Evolutionary conservation across 2,113 vertebrate species (phyloP).

Genomic region (Lasiurus borealis): DNA sequence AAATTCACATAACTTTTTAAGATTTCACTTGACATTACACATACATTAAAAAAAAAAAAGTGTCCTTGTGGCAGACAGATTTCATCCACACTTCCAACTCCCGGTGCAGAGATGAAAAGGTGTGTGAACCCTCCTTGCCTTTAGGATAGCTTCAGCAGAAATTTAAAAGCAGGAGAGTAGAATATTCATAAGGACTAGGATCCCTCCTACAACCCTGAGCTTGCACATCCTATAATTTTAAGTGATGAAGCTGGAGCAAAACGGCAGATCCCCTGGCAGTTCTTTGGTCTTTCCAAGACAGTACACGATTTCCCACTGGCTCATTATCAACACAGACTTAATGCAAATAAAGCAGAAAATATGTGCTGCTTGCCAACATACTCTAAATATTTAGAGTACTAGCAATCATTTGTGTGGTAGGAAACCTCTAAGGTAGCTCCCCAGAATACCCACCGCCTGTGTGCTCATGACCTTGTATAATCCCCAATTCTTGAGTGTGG

Average conservation of each 20-base stretch:
- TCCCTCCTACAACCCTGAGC: not conserved
- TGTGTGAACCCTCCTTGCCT: not conserved
- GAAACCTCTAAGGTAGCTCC: not conserved
- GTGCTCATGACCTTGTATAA: not conserved
- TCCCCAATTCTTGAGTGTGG: not conserved
- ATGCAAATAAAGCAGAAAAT: not conserved
- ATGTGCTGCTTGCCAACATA: not conserved
- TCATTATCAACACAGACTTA: not conserved
- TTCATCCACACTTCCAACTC: not conserved
- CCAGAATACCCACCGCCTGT: not conserved
- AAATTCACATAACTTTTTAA: not conserved
- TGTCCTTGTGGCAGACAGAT: not conserved
- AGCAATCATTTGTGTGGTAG: not conserved
- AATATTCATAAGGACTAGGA: not conserved
- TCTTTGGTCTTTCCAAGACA: not conserved
- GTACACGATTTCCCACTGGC: not conserved
- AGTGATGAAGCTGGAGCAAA: not conserved
- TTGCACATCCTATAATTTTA: not conserved
- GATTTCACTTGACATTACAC: not conserved
- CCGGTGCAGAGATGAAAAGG: not conserved
- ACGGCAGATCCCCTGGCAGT: not conserved
- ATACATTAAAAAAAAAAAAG: not conserved
- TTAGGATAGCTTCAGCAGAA: not conserved
- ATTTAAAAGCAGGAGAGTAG: not conserved
- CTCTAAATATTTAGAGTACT: not conserved